These are phyloP conservation scores for Drosophila pectinifera DNA, from an alignment of 1,140 invertebrate genomes.

Conservation along the genomic window DNA sequence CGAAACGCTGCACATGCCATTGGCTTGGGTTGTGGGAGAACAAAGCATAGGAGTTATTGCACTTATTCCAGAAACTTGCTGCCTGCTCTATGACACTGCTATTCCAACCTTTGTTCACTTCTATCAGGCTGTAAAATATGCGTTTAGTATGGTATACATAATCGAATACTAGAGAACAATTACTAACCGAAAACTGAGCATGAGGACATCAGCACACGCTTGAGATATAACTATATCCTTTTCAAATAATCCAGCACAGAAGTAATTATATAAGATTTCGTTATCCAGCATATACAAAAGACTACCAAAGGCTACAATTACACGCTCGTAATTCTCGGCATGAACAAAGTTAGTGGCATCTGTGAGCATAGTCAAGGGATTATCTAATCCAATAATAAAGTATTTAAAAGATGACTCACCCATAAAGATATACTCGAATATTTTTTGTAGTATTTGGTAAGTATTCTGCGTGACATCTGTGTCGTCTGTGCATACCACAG, in stretches of 20 bases:
- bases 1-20: conserved; percentile 49
- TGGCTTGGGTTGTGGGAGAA: conserved; percentile 50
- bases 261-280: conserved; percentile 25
- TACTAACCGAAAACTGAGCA: conserved; percentile 52
- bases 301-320: conserved; percentile 48
- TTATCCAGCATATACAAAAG: conserved; percentile 30
- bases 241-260: conserved; percentile 45
- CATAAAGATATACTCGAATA: conserved; percentile 57
- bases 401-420: conserved; percentile 12
- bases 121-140: conserved; percentile 34
- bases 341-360: conserved; percentile 48
- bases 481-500: conserved; percentile 20
- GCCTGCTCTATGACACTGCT: conserved; percentile 12
- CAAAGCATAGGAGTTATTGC: conserved; percentile 53
- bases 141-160: neutral
- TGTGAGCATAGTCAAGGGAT: neutral
- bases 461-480: conserved; percentile 15
- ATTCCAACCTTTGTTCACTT: conserved; percentile 30
- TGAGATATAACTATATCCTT: conserved; percentile 46
- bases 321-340: conserved; percentile 32
- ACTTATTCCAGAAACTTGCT: conserved; percentile 35
- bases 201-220: conserved; percentile 55
- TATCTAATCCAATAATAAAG: neutral
- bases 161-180: no score
- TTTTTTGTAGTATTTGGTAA: conserved; percentile 20